These are phyloP conservation scores for Mamestra configurata DNA, from an alignment of 1,140 invertebrate species.

Conservation along the genomic window DNA sequence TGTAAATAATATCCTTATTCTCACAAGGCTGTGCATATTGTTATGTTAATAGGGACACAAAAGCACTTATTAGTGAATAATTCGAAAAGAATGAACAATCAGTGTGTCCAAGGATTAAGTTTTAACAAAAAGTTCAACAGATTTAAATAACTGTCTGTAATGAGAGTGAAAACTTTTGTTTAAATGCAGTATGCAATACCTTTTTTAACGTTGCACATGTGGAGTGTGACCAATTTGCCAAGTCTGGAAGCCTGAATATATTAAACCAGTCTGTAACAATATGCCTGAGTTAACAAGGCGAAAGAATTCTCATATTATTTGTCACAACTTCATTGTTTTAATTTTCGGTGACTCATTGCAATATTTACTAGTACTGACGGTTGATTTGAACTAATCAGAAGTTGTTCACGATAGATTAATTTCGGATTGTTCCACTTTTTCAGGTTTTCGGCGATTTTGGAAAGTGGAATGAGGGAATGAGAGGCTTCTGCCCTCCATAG, in stretches of 20 bases:
- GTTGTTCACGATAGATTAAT: no score
- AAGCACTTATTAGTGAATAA: conserved; percentile 29
- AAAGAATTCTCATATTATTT: background rate
- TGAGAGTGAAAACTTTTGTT: conserved; percentile 41
- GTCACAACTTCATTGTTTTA: background rate
- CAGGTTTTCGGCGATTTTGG: no score
- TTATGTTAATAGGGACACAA: conserved; percentile 34
- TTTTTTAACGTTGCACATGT: conserved; percentile 31
- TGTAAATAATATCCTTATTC: conserved; percentile 36
- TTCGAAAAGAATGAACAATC: conserved; percentile 31
- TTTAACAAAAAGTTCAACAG: conserved; percentile 16
- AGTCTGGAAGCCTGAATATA: conserved; percentile 34
- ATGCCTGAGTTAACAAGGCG: conserved; percentile 1
- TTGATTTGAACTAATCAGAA: no score
- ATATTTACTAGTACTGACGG: no score
- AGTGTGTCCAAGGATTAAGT: conserved; percentile 20
- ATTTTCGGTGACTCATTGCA: background rate
- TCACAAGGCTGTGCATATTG: conserved; percentile 24
- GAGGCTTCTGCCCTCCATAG: no score
- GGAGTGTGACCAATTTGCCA: conserved; percentile 41
- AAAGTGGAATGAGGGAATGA: no score
- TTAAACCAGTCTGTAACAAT: conserved; percentile 12
- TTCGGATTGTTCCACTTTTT: no score
- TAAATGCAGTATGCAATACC: conserved; percentile 25
- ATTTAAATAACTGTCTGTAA: conserved; percentile 38